Base-by-base conservation (phyloP, 2,888 invertebrate genomes). In the Andricus curvator region DNA sequence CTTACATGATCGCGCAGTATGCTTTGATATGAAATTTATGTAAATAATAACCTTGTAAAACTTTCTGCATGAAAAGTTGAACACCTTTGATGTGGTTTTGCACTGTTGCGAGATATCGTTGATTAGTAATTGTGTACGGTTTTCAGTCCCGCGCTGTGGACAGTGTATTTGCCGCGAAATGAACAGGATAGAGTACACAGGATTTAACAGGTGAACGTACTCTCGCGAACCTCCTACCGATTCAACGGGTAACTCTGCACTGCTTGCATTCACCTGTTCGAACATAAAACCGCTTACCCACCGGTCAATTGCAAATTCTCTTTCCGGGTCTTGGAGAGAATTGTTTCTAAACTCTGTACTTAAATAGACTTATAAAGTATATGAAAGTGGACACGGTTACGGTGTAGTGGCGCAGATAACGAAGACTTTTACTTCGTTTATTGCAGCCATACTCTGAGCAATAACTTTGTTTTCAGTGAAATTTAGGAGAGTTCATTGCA, bases 311-410 rank as follows among this genome's bases (percentile, higher is more conserved):
- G 67, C n/a, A 67, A 67, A 67, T 41, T 67, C 22, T 67, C 41
- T 67, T 67, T 67, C 67, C 41, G 67, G 67, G 67, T 67, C 37
- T 67, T 62, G 62, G 13, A 41, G 29, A 37, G 67, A 41, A 41
- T 67, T n/a, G 37, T 48, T 48, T 48, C 48, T 48, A 48, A 48
- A 48, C 48, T 48, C 48, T 48, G 48, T 4, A 48, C 17, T 48
- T 17, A 48, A 44, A 48, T 13, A 17, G 15, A 48, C 48, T 48
- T 48, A 44, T 48, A 48, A 48, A 15, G 48, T 48, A 62, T 62
- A 62, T 25, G 25, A 25, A 62, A 62, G 62, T 62, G 25, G 62
- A 15, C 62, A 25, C 62, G 62, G 62, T 25, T 62, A 62, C 62
- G 62, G 62, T 62, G 15, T 11, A 62, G 15, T 11, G n/a, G 8